These are phyloP conservation scores for Porphyrio hochstetteri DNA, from an alignment of 2,113 vertebrate genomes.

Conservation along the genomic window DNA sequence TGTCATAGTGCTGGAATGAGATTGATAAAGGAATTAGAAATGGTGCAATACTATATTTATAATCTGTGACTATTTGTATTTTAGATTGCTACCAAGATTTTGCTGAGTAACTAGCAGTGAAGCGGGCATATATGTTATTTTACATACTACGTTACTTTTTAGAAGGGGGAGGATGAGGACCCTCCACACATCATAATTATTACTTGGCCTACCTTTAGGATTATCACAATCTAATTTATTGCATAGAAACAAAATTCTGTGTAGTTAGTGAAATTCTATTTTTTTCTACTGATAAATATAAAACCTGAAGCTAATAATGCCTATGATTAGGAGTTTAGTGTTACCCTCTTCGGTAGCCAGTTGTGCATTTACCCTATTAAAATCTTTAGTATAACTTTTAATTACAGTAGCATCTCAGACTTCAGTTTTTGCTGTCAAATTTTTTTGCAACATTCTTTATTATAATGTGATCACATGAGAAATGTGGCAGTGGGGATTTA, in stretches of 20 bases:
- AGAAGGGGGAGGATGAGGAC: neutral
- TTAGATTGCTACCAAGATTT: neutral
- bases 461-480: neutral
- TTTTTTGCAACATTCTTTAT: neutral
- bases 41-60: neutral
- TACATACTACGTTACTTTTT: neutral
- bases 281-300: neutral
- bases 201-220: neutral
- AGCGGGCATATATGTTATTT: neutral
- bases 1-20: neutral
- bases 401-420: neutral
- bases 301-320: neutral
- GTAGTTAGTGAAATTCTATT: neutral
- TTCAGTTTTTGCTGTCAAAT: neutral
- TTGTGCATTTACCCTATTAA: neutral
- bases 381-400: neutral
- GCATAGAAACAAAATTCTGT: neutral
- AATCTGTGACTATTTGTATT: neutral
- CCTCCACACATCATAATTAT: neutral
- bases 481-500: neutral
- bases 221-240: neutral
- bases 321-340: constrained; percentile 4
- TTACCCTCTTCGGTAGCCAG: neutral
- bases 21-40: neutral
- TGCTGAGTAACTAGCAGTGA: neutral